A percentile compares a stretch with the other conserved stretches of the same genome.
Evolutionary conservation across 2,113 vertebrate genomes (phyloP).

Genomic region (Brienomyrus longianalis): DNA sequence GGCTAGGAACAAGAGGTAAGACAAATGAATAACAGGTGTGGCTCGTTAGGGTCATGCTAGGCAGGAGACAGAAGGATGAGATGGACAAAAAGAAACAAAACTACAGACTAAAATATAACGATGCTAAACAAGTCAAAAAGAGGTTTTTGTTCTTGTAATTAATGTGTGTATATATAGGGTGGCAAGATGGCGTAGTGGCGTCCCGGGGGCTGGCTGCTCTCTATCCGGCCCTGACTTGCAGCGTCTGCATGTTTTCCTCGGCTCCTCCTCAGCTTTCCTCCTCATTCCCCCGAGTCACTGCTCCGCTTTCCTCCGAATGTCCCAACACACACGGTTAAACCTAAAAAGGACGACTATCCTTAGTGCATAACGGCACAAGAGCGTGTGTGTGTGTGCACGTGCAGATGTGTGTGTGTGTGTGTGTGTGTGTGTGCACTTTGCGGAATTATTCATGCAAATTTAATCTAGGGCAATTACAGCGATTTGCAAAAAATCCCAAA

Average conservation of each 20-base stretch:
- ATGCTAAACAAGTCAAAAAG: background rate
- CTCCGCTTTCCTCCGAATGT: background rate
- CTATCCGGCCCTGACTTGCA: background rate
- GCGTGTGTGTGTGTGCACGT: background rate
- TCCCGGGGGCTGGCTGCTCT: background rate
- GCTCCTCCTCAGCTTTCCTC: background rate
- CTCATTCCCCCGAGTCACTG: background rate
- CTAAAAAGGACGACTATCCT: background rate
- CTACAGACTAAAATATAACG: background rate
- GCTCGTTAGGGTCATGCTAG: no score
- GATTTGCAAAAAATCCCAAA: background rate
- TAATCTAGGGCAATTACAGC: background rate
- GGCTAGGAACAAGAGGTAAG: no score
- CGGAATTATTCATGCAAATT: background rate
- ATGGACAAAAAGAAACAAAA: background rate
- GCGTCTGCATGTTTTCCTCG: background rate
- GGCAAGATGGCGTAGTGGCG: background rate
- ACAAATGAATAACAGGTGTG: no score
- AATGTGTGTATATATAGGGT: background rate
- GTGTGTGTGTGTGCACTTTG: background rate
- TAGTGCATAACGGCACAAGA: background rate
- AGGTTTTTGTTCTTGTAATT: background rate
- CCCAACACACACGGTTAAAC: background rate
- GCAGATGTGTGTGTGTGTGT: background rate
- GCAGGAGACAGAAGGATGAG: no score